Evolutionary conservation across 1,140 invertebrate genomes (phyloP), one percentile per base, ranked within the genome.

Genomic region (Drosophila fuyamai): DNA sequence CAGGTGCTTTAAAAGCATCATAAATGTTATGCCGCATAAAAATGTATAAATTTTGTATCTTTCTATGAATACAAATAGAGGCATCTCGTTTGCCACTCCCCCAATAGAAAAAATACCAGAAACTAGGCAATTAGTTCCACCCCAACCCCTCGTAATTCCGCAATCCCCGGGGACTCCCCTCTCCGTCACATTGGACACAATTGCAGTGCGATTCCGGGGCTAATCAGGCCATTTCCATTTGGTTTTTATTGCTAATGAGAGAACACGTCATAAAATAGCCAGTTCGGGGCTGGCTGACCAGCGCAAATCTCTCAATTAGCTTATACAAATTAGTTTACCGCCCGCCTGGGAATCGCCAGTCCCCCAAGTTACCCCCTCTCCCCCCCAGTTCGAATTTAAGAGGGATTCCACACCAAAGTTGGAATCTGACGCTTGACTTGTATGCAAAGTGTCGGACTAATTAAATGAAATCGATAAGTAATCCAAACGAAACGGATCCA

Each of bases 291-390:
- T 40, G 50, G 29, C 67, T 75, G 71, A 65, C 65, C 50, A 57
- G 27, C 40, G 55, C 82, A 89, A 89, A 88, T 89, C 76, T 83
- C 76, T 76, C 83, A 88, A 88, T 88, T 88, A 89, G 83, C 66
- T 79, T 62, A 61, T 65, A 83, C 83, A 83, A 91, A 91, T 91
- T 90, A 83, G 80, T 91, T 91, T 91, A 91, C 70, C 78, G 85
- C 90, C 82, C 85, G 75, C 73, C 62, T 66, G 90, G 84, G 90
- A 88, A 44, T 35, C 23, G 36, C 47, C 3, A 78, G 41, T 81
- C 77, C 79, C 73, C 48, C 10, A 60, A 41, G 41, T 9, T 41
- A 29, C 12, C 14, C n/a, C 29, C 29, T 14, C 8, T 7, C n/a
- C 77, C 79, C 73, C 48, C 10, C 56, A 41, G 41, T 50, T 14